Evolutionary conservation across 2,888 invertebrate species (phyloP).

Genomic region (Copidosoma aretas): DNA sequence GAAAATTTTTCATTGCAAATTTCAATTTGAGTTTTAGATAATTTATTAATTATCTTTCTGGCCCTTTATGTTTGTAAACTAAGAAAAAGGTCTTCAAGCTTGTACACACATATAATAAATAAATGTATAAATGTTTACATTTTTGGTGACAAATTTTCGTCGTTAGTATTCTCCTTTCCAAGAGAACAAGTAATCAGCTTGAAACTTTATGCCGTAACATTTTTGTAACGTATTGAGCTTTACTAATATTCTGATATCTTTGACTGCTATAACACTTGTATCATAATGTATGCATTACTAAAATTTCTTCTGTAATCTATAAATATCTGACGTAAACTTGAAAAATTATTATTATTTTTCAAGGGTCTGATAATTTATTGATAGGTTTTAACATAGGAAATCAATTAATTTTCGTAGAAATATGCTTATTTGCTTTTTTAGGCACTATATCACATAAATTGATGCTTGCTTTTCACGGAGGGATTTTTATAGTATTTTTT

Average conservation of each 20-base stretch:
- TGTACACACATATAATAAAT: neutral
- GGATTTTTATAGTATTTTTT: neutral
- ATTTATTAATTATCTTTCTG: too few species aligned
- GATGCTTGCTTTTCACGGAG: slow-evolving; percentile 20
- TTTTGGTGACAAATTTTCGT: slow-evolving; percentile 15
- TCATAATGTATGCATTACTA: slow-evolving; percentile 1
- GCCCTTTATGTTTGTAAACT: neutral
- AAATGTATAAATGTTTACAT: neutral
- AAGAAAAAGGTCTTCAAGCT: neutral
- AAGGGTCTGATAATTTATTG: too few species aligned
- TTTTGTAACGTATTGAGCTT: slow-evolving; percentile 2
- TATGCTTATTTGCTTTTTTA: slow-evolving; percentile 11
- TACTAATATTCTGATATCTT: neutral
- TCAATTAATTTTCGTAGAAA: neutral
- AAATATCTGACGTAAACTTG: neutral
- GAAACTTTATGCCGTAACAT: slow-evolving; percentile 10
- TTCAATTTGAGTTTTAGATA: neutral
- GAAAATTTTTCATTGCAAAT: neutral
- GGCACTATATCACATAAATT: neutral
- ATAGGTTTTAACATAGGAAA: neutral
- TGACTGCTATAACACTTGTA: neutral
- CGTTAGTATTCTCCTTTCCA: neutral
- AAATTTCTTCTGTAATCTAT: slow-evolving; percentile 5
- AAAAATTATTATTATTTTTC: neutral
- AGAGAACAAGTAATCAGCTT: slow-evolving; percentile 27